Conservation (phyloP, 1,140 invertebrate genomes). For the Bombus superbus region DNA sequence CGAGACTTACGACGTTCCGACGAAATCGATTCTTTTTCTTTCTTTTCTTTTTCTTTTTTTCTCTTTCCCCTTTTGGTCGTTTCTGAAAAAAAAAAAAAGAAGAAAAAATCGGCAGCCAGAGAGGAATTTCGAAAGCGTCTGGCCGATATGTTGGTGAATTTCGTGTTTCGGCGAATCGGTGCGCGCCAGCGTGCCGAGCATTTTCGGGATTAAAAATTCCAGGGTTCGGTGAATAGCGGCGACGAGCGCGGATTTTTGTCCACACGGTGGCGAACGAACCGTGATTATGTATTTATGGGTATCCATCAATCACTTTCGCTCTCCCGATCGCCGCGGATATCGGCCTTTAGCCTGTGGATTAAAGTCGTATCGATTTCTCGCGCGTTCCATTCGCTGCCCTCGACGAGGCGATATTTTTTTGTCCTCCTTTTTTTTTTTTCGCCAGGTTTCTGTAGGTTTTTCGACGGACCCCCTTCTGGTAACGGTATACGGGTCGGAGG, state of each 20-base stretch:
- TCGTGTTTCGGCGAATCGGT: background rate
- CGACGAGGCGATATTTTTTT: conserved; percentile 42
- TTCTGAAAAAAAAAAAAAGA: background rate
- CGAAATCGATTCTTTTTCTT: background rate
- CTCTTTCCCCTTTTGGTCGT: background rate
- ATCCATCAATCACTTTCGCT: conserved; percentile 70
- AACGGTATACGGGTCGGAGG: background rate
- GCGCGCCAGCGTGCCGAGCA: background rate
- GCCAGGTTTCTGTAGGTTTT: conserved; percentile 14
- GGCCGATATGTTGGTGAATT: background rate
- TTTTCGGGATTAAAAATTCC: conserved; percentile 62
- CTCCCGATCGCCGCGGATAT: conserved; percentile 66
- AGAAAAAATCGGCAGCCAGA: background rate
- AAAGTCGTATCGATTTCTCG: conserved; percentile 69
- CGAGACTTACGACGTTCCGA: background rate
- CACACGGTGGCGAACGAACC: conserved; percentile 52
- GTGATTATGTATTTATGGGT: conserved; percentile 70
- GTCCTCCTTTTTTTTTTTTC: background rate
- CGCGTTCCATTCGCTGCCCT: conserved; percentile 45
- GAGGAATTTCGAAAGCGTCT: background rate
- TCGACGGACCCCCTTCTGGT: background rate
- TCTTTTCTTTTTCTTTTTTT: no score
- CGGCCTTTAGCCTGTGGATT: conserved; percentile 66
- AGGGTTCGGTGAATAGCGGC: conserved; percentile 21
- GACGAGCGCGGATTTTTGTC: conserved; percentile 58